Evolutionary conservation across 2,113 vertebrate genomes (phyloP), one percentile per base, ranked within the genome.

Genomic region (Neogale vison): DNA sequence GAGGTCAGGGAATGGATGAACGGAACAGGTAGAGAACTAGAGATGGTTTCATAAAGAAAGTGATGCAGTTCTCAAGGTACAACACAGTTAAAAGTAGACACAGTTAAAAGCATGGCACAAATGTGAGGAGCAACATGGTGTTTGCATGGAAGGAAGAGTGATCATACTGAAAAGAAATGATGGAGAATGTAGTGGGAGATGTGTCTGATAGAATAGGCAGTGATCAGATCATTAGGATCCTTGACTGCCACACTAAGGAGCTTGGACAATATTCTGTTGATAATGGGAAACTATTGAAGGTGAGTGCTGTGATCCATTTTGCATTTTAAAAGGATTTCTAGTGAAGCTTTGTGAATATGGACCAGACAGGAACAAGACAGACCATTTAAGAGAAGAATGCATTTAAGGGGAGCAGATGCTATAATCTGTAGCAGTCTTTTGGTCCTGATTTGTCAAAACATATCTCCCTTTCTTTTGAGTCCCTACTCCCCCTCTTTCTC

Each of bases 341-440:
- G 65, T 84, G 69, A 90, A 95, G 63, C 2, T 39, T 86, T 90
- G 74, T 96, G 31, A 95, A 59, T 12, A 82, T 82, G 57, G 52
- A 57, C 23, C 67, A 90, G 59, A 90, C 63, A 39, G 39, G 47
- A 76, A 85, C n/a, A 96, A 95, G 72, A 76, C 6, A 90, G 80
- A 65, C 24, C 9, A 20, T 83, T 77, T 93, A 77, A 71, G 90
- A 93, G 42, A 95, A 79, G 39, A 90, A 86, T 57, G 20, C 17
- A 72, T 24, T 96, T 89, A 85, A 63, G 4, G 31, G 42, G 50
- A 50, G 42, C 23, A 42, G 81, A 57, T 63, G 52, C 5, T 24
- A 42, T 77, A 90, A 77, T 77, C 15, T 69, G 26, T 50, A 92
- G 45, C 36, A 7, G 1, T 67, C 31, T 94, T 83, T 86, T 45